These are phyloP conservation scores for Eurois occulta DNA, from an alignment of 2,888 invertebrate genomes.

Conservation along the genomic window DNA sequence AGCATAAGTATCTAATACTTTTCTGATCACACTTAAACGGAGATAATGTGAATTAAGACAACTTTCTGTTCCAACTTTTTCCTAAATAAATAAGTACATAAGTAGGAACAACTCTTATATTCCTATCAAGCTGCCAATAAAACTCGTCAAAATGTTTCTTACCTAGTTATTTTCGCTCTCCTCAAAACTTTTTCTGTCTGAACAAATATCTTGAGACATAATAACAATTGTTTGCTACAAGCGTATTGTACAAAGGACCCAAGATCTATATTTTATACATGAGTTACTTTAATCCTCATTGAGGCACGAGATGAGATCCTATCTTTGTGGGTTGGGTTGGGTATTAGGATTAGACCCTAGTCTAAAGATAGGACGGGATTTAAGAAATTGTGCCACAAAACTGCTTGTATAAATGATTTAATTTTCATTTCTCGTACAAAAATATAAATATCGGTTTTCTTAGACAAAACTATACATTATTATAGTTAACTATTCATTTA, in stretches of 20 bases:
- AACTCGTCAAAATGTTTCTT: constrained; percentile 8
- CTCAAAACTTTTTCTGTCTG: constrained; percentile 1
- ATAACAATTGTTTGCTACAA: constrained; percentile 22
- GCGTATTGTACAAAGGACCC: constrained; percentile 30
- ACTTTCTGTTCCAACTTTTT: constrained; percentile 1
- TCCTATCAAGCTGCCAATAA: constrained; percentile 17
- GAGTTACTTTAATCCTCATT: constrained; percentile 41
- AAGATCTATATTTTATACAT: constrained; percentile 38
- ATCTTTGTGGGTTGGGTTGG: constrained; percentile 6
- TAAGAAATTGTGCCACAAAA: constrained; percentile 12
- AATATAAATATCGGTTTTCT: constrained; percentile 47
- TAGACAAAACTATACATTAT: constrained; percentile 19
- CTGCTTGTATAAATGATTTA: constrained; percentile 53
- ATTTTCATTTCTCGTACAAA: constrained; percentile 55
- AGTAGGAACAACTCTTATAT: background rate
- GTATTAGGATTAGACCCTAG: constrained; percentile 16
- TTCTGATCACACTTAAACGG: background rate
- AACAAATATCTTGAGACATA: constrained; percentile 29
- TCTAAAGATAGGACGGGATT: constrained; percentile 23
- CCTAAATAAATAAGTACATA: background rate
- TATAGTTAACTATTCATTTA: constrained; percentile 18
- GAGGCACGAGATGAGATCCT: constrained; percentile 34
- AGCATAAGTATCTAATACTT: background rate
- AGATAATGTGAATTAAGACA: background rate
- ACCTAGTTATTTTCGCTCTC: constrained; percentile 14